Conservation (phyloP, 2,797 vertebrate genomes). For the Gouania willdenowi region DNA sequence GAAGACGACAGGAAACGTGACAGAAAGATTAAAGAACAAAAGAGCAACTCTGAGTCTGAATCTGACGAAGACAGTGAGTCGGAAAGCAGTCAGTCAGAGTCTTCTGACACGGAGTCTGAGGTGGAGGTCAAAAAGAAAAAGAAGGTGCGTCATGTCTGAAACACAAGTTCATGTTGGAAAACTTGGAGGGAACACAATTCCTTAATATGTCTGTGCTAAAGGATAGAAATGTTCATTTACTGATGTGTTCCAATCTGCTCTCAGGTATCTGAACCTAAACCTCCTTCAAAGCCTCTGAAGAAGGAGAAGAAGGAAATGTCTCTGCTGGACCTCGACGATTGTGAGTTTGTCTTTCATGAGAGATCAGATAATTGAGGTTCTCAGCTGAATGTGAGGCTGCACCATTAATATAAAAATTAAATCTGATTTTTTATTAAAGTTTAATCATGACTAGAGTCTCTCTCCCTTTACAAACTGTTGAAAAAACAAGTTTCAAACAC, state of each 20-base stretch:
- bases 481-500: too few relatives aligned
- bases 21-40: slow-evolving; percentile 67
- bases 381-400: too few relatives aligned
- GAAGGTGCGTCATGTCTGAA: too few relatives aligned
- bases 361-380: too few relatives aligned
- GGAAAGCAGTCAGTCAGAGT: slow-evolving; percentile 86
- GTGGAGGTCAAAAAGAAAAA: slow-evolving; percentile 77
- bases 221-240: slow-evolving; percentile 1
- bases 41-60: slow-evolving; percentile 71
- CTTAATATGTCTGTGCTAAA: too few relatives aligned
- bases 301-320: slow-evolving; percentile 88
- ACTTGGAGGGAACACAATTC: too few relatives aligned
- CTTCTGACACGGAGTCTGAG: slow-evolving; percentile 77
- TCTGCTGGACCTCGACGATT: slow-evolving; percentile 93
- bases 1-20: slow-evolving; percentile 63
- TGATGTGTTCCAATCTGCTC: slow-evolving; percentile 1
- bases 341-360: slow-evolving; percentile 83
- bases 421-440: too few relatives aligned
- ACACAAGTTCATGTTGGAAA: too few relatives aligned
- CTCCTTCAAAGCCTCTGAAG: slow-evolving; percentile 66
- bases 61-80: slow-evolving; percentile 85
- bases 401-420: too few relatives aligned
- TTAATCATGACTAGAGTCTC: too few relatives aligned
- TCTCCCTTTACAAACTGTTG: too few relatives aligned
- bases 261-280: slow-evolving; percentile 76